phyloP scores from a whole-genome alignment of 2,888 invertebrate species.

The Cryptocephalus moraei region DNA sequence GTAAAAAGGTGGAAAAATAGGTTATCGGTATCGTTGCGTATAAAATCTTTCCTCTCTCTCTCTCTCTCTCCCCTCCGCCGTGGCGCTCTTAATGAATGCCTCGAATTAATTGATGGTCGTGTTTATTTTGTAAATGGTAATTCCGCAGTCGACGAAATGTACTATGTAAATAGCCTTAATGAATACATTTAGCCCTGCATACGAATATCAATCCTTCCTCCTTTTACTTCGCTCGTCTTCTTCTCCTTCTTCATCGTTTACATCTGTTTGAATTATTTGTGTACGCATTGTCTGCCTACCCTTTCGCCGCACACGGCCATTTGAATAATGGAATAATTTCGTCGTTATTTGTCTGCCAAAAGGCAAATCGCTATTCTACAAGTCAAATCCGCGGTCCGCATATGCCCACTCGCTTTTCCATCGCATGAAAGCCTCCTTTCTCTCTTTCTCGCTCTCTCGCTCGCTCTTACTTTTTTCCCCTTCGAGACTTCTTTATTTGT shows the following conservation, averaged over 20 bases:
- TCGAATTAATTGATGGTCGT: slow-evolving; percentile 34
- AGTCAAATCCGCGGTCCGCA: slow-evolving; percentile 20
- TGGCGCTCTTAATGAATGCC: slow-evolving; percentile 12
- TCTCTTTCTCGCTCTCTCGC: neutral
- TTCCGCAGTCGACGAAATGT: slow-evolving; percentile 30
- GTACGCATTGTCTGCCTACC: slow-evolving; percentile 21
- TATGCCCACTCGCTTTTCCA: neutral
- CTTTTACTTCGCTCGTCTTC: no score
- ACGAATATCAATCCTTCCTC: slow-evolving; percentile 32
- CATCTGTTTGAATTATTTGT: slow-evolving; percentile 33
- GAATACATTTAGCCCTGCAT: slow-evolving; percentile 28
- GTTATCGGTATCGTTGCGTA: no score
- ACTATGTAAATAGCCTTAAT: slow-evolving; percentile 35
- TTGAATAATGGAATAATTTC: slow-evolving; percentile 36
- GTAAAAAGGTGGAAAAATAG: no score
- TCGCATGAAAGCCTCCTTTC: neutral
- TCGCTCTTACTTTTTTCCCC: neutral
- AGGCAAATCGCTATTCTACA: slow-evolving; percentile 25
- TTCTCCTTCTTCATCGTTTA: slow-evolving; percentile 19
- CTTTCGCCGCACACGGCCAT: slow-evolving; percentile 13
- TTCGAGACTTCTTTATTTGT: no score
- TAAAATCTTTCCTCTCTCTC: slow-evolving; percentile 1
- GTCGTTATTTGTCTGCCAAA: slow-evolving; percentile 30
- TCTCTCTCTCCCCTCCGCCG: slow-evolving; percentile 7
- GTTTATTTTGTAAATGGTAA: slow-evolving; percentile 35